Conservation (phyloP, 2,888 invertebrate species). For the Tipula unca region DNA sequence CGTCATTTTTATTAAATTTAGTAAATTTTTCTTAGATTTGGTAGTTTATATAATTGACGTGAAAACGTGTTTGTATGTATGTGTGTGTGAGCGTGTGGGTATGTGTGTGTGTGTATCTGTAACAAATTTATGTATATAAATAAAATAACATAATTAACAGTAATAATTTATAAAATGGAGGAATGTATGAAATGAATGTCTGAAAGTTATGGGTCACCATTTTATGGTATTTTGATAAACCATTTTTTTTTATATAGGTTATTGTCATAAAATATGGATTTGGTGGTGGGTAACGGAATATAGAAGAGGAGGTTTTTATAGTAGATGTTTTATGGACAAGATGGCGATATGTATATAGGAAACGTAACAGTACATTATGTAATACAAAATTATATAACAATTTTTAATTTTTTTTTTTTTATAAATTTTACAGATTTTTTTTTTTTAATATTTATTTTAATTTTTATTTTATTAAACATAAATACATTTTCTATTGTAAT, state of each 20-base stretch:
- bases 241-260: background rate
- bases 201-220: background rate
- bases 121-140: background rate
- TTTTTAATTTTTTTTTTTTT: background rate
- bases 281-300: background rate
- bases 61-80: background rate
- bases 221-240: background rate
- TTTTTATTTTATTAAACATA: background rate
- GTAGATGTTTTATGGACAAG: background rate
- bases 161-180: background rate
- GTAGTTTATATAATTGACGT: background rate
- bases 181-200: background rate
- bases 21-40: background rate
- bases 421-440: background rate
- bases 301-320: background rate
- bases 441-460: background rate
- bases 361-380: background rate
- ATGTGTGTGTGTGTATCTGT: background rate
- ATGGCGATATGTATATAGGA: conserved; percentile 8
- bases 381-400: background rate
- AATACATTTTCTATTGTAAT: conserved; percentile 4
- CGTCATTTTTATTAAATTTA: background rate
- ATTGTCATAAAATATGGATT: background rate
- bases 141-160: background rate
- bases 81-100: too few relatives aligned